Percentiles rank a stretch among this genome's conserved stretches.
These are phyloP conservation scores for Oscheius myriophilus DNA, from an alignment of 2,888 invertebrate species.

Conservation along the genomic window DNA sequence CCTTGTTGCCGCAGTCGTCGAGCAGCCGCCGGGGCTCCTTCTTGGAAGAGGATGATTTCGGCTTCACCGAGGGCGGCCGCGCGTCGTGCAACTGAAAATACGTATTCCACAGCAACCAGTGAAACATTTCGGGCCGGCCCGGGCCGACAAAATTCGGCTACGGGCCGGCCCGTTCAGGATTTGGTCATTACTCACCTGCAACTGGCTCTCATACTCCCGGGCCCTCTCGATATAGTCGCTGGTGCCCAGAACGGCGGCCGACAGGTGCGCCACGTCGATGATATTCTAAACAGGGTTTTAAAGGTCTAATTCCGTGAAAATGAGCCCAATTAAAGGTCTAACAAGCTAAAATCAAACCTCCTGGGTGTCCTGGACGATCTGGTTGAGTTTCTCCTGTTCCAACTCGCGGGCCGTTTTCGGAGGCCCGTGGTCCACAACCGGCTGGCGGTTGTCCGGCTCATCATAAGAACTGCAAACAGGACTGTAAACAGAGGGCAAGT, in stretches of 20 bases:
- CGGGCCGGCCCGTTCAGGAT: too few species aligned
- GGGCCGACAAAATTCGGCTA: too few species aligned
- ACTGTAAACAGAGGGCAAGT: neutral
- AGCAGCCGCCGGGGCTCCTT: constrained; percentile 2
- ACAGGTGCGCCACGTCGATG: constrained; percentile 31
- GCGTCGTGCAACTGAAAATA: constrained; percentile 16
- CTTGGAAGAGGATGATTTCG: neutral
- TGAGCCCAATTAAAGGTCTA: neutral
- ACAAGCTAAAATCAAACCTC: constrained; percentile 4
- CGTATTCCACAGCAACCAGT: neutral
- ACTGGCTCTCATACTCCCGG: constrained; percentile 21
- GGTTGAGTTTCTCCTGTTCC: constrained; percentile 21
- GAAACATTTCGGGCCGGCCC: too few species aligned
- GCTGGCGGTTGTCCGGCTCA: neutral
- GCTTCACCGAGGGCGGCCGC: neutral
- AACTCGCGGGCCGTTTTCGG: neutral
- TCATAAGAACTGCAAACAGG: constrained; percentile 4
- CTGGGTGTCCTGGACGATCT: constrained; percentile 22
- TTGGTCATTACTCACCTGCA: constrained; percentile 11
- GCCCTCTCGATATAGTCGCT: constrained; percentile 29
- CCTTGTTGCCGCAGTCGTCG: constrained; percentile 22
- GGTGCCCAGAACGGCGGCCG: constrained; percentile 10
- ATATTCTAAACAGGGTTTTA: constrained; percentile 10
- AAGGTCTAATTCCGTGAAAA: neutral
- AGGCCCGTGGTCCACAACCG: neutral